These are phyloP conservation scores for Octopus sinensis DNA, from an alignment of 1,140 invertebrate species.

Conservation along the genomic window DNA sequence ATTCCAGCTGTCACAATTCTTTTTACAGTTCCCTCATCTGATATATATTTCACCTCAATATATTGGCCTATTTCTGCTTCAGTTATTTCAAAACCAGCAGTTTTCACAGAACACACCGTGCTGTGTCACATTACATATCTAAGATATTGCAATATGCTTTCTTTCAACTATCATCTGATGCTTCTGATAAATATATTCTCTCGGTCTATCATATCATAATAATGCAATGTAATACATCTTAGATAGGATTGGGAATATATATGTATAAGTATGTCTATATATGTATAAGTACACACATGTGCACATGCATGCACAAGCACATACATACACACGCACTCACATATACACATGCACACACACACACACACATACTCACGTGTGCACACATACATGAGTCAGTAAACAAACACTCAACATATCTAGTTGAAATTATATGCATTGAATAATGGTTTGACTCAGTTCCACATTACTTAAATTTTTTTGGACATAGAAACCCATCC, in stretches of 20 bases:
- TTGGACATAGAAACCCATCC: background rate
- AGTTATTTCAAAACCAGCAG: too few relatives aligned
- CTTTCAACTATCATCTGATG: background rate
- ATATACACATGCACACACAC: background rate
- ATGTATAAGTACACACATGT: background rate
- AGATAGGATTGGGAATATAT: background rate
- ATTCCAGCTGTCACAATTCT: too few relatives aligned
- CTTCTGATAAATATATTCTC: too few relatives aligned
- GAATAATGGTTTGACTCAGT: background rate
- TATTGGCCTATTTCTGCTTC: too few relatives aligned
- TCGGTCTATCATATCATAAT: background rate
- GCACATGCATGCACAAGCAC: background rate
- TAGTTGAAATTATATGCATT: background rate
- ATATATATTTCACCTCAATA: too few relatives aligned
- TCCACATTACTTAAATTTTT: background rate
- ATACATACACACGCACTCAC: background rate
- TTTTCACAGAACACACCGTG: too few relatives aligned
- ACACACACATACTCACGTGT: background rate
- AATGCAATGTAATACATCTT: background rate
- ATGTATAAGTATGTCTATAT: background rate
- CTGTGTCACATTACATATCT: background rate
- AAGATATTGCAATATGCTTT: background rate
- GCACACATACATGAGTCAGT: background rate
- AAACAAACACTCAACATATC: background rate
- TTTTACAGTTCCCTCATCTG: too few relatives aligned